Evolutionary conservation across 2,113 vertebrate species (phyloP).

Genomic region (Onychorhynchus coronatus): DNA sequence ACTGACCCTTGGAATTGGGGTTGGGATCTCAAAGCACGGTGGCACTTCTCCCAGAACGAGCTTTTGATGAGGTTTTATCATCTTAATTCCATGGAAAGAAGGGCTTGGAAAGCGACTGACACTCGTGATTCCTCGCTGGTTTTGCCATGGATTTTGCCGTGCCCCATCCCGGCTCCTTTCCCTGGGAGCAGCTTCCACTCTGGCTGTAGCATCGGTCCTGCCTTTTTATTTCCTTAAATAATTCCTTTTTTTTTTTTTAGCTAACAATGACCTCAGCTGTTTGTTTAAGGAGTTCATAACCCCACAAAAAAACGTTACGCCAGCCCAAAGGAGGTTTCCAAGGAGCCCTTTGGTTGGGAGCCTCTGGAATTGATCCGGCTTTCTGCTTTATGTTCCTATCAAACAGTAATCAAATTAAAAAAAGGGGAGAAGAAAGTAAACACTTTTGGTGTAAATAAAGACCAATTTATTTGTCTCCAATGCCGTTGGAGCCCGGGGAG

Average conservation of each 20-base stretch:
- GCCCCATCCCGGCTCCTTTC: not conserved
- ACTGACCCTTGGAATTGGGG: not conserved
- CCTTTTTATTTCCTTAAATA: constrained; percentile 16
- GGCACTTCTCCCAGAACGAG: rapidly evolving
- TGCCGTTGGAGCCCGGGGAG: not conserved
- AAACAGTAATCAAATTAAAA: not conserved
- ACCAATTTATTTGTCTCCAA: not conserved
- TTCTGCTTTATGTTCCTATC: constrained; percentile 38
- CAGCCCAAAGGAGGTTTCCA: constrained; percentile 4
- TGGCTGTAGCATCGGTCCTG: constrained; percentile 13
- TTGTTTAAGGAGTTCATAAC: constrained; percentile 77
- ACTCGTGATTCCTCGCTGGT: rapidly evolving
- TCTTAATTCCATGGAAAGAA: rapidly evolving
- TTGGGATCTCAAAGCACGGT: rapidly evolving
- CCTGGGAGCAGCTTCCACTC: constrained; percentile 12
- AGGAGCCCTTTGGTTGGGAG: not conserved
- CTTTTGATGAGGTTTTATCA: not conserved
- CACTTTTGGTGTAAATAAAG: constrained; percentile 5
- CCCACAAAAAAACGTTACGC: constrained; percentile 37
- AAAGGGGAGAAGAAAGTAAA: not conserved
- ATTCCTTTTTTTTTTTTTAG: not conserved
- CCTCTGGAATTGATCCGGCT: not conserved
- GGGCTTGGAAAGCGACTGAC: not conserved
- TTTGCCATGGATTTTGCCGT: not conserved
- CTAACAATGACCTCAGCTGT: constrained; percentile 69